These are phyloP conservation scores for Idaea dimidiata DNA, from an alignment of 2,888 invertebrate genomes.

Conservation along the genomic window DNA sequence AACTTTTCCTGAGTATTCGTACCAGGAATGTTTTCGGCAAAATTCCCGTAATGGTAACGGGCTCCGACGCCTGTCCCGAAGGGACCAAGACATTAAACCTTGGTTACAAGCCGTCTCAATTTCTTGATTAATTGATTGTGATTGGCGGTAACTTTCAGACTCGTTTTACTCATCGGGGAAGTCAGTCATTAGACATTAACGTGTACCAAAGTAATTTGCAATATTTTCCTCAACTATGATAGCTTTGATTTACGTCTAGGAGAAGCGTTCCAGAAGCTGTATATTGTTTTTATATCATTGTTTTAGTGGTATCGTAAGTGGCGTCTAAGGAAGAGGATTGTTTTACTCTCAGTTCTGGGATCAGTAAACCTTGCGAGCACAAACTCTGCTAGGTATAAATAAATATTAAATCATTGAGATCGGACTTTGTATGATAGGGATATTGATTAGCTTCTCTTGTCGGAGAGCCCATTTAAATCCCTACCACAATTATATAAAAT, in stretches of 20 bases:
- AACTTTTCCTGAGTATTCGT: conserved; percentile 69
- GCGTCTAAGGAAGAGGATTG: background rate
- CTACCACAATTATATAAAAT: no score
- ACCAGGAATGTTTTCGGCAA: conserved; percentile 63
- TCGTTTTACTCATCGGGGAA: background rate
- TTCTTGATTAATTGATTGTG: conserved; percentile 23
- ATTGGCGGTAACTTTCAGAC: conserved; percentile 22
- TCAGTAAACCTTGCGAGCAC: no score
- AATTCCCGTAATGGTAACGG: conserved; percentile 53
- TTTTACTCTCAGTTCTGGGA: background rate
- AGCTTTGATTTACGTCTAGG: background rate
- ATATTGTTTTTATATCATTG: background rate
- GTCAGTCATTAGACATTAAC: background rate
- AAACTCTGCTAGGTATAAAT: no score
- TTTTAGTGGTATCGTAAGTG: background rate
- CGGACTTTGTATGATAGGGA: no score
- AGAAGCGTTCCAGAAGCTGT: background rate
- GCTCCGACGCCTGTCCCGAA: conserved; percentile 49
- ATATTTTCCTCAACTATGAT: background rate
- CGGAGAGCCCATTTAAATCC: no score
- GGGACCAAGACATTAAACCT: conserved; percentile 73
- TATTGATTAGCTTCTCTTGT: no score
- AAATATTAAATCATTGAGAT: no score
- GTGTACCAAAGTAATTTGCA: background rate
- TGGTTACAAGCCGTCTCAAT: conserved; percentile 45